phyloP scores from a whole-genome alignment of 1,140 invertebrate species.

The Drosophila kohkoa region DNA sequence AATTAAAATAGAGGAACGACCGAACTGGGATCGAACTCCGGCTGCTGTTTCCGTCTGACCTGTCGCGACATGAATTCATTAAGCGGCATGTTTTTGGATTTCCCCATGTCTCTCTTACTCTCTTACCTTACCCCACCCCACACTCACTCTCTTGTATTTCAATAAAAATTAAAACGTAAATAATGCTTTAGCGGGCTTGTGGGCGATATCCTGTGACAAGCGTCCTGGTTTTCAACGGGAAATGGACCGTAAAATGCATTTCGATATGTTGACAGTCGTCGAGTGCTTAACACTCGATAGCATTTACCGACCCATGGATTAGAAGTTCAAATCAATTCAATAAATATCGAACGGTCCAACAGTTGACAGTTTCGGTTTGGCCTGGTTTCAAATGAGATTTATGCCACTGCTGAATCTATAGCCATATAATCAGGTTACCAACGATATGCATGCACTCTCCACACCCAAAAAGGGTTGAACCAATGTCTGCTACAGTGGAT shows the following conservation, averaged over 20 bases:
- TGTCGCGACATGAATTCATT: constrained; percentile 77
- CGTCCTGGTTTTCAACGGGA: constrained; percentile 16
- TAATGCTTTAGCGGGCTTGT: constrained; percentile 47
- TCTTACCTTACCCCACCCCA: constrained; percentile 5
- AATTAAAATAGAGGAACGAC: constrained; percentile 66
- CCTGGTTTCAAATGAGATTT: constrained; percentile 36
- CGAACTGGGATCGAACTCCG: constrained; percentile 22
- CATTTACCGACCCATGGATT: constrained; percentile 34
- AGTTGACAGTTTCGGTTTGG: constrained; percentile 12
- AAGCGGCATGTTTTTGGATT: constrained; percentile 50
- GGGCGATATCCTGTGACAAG: neutral
- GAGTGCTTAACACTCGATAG: constrained; percentile 24
- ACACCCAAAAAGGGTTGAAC: neutral
- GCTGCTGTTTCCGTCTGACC: constrained; percentile 46
- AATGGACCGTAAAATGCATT: constrained; percentile 70
- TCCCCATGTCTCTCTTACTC: neutral
- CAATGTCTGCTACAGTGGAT: neutral
- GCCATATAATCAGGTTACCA: constrained; percentile 14
- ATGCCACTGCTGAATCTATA: constrained; percentile 1
- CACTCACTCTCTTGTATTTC: constrained; percentile 43
- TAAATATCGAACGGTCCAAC: constrained; percentile 32
- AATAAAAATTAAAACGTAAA: constrained; percentile 79
- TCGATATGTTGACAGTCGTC: constrained; percentile 35
- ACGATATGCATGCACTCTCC: neutral
- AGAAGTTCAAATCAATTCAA: constrained; percentile 39